Base-by-base conservation (phyloP, 1,140 invertebrate species). In the Dendrolimus punctatus region DNA sequence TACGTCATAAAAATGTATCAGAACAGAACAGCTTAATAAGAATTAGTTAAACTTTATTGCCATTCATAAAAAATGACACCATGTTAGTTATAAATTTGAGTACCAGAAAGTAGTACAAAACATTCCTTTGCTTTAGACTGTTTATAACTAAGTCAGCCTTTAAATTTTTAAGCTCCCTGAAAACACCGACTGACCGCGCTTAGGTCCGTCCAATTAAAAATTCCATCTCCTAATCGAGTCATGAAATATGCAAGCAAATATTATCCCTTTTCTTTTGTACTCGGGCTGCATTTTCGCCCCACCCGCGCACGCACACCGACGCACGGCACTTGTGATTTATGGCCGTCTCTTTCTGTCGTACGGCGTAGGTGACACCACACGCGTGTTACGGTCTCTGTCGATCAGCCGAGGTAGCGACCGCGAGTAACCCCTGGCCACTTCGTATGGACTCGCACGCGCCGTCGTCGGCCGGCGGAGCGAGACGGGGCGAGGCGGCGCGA, bases 211-310 rank as follows among this genome's bases (percentile, higher is more conserved):
- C 76, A 86, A 85, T 85, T 85, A 85, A 86, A 86, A 86, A 86
- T 85, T 85, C 82, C 83, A 86, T 86, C 80, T 82, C 76, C 77
- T 86, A 85, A 85, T 85, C 82, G 82, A 85, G 82, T 85, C 82
- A 84, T 85, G 80, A 85, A 85, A 84, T 84, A 85, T 85, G 82
- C 82, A 85, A 71, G 82, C 82, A 85, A 85, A 85, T 85, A 85
- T 85, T 84, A 84, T 84, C 79, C 80, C 77, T 82, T 84, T 85
- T 84, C 78, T 85, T 84, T 84, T 81, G 79, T 79, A 76, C 23
- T 44, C 76, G 77, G 76, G 80, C 57, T 85, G 82, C 82, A 85
- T 84, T 76, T 80, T 81, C 78, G 81, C 81, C 81, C 81, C 83
- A 85, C 83, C 78, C 83, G 79, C 80, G 77, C 78, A 85, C 80